Conservation (phyloP, 2,797 vertebrate species). For the Picus viridis region DNA sequence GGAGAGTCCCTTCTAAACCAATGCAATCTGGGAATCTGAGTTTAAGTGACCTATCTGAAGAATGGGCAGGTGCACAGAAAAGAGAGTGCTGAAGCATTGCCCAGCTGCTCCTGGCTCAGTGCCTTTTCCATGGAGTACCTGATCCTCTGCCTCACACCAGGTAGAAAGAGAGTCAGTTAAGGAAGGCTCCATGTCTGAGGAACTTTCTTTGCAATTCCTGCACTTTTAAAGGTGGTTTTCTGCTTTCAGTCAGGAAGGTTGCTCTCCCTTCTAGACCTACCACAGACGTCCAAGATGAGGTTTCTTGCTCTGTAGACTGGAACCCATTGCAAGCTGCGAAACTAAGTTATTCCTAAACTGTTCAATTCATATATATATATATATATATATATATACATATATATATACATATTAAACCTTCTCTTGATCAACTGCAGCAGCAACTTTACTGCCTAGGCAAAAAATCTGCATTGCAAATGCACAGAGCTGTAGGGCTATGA, state of each 20-base stretch:
- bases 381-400: background rate
- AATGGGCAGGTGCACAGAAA: background rate
- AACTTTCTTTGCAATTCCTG: background rate
- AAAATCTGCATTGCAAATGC: slow-evolving; percentile 61
- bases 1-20: too few species aligned
- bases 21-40: too few species aligned
- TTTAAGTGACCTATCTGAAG: too few species aligned
- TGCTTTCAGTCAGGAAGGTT: background rate
- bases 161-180: background rate
- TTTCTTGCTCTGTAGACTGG: background rate
- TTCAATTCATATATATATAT: background rate
- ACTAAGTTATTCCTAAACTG: slow-evolving; percentile 8
- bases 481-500: background rate
- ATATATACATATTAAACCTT: background rate
- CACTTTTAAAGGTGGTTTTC: background rate
- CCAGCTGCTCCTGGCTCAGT: background rate
- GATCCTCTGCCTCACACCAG: background rate
- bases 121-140: background rate
- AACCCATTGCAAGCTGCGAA: background rate
- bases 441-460: slow-evolving; percentile 11
- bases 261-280: background rate
- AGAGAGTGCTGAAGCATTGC: background rate
- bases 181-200: background rate
- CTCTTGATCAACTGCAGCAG: slow-evolving; percentile 24
- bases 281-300: background rate